A percentile compares a stretch with the other conserved stretches of the same genome.
Evolutionary conservation across 2,113 vertebrate species (phyloP).

Genomic region (Ceyx cyanopectus): DNA sequence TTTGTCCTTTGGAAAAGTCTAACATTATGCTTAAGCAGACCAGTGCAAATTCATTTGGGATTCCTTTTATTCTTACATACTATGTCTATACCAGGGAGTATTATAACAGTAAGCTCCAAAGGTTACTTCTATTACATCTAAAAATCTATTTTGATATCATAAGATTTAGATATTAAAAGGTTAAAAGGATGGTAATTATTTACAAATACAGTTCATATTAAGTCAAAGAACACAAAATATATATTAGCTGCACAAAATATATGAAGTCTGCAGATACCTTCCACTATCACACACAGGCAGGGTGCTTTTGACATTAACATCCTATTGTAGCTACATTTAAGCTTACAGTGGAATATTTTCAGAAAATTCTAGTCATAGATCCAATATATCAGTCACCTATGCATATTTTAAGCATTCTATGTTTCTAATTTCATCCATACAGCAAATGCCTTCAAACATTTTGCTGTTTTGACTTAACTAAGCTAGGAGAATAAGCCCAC

Average conservation of each 20-base stretch:
- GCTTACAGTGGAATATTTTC: background rate
- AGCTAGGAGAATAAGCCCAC: background rate
- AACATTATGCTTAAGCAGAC: background rate
- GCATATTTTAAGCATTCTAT: conserved; percentile 14
- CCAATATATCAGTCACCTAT: background rate
- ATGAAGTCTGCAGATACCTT: background rate
- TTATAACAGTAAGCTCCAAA: background rate
- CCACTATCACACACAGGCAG: background rate
- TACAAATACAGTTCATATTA: background rate
- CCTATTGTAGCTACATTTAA: background rate
- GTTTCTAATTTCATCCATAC: conserved; percentile 17
- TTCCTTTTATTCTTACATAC: background rate
- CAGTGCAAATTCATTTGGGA: background rate
- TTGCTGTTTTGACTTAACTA: background rate
- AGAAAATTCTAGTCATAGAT: background rate
- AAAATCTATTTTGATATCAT: background rate
- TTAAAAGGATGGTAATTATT: background rate
- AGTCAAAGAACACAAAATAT: background rate
- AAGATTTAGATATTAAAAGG: background rate
- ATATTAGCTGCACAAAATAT: background rate
- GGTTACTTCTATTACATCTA: background rate
- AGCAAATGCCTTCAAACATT: conserved; percentile 4
- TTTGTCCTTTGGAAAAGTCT: background rate
- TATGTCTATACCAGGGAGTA: background rate
- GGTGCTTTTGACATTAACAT: conserved; percentile 7